These are phyloP conservation scores for Ornithoptera priamus DNA, from an alignment of 2,888 invertebrate species.

Conservation along the genomic window DNA sequence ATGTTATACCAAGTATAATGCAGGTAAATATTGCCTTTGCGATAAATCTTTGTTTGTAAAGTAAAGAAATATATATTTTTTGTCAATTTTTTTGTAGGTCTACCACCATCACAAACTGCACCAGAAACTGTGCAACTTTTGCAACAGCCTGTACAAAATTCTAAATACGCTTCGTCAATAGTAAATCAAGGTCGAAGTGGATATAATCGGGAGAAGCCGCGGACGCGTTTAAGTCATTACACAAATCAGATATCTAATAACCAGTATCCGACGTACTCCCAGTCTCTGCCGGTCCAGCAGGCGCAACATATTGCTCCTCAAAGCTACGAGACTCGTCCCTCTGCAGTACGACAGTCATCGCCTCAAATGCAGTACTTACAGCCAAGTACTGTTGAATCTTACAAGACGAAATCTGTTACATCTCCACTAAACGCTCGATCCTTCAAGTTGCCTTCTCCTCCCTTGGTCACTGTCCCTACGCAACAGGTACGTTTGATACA, in stretches of 20 bases:
- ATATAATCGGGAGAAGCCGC: conserved; percentile 62
- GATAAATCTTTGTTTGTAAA: conserved; percentile 16
- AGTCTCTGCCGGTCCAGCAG: conserved; percentile 38
- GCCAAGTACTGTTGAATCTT: conserved; percentile 49
- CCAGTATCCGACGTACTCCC: conserved; percentile 57
- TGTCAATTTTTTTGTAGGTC: conserved; percentile 37
- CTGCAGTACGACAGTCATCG: conserved; percentile 39
- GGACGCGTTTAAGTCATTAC: conserved; percentile 57
- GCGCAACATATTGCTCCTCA: conserved; percentile 33
- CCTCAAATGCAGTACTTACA: conserved; percentile 65
- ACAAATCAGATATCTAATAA: conserved; percentile 41
- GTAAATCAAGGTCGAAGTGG: conserved; percentile 61
- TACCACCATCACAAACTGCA: conserved; percentile 74
- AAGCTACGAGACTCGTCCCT: conserved; percentile 36
- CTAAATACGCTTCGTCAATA: conserved; percentile 63
- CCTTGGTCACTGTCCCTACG: conserved; percentile 52
- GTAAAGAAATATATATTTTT: neutral
- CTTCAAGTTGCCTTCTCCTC: conserved; percentile 76
- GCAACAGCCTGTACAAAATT: conserved; percentile 65
- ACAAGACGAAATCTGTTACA: conserved; percentile 54
- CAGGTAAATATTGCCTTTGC: conserved; percentile 47
- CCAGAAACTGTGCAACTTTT: conserved; percentile 74
- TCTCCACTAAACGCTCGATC: conserved; percentile 46
- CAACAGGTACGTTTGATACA: conserved; percentile 51
- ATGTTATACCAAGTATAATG: conserved; percentile 59